phyloP scores from a whole-genome alignment of 2,888 invertebrate genomes.

The Koerneria pararmatus region DNA sequence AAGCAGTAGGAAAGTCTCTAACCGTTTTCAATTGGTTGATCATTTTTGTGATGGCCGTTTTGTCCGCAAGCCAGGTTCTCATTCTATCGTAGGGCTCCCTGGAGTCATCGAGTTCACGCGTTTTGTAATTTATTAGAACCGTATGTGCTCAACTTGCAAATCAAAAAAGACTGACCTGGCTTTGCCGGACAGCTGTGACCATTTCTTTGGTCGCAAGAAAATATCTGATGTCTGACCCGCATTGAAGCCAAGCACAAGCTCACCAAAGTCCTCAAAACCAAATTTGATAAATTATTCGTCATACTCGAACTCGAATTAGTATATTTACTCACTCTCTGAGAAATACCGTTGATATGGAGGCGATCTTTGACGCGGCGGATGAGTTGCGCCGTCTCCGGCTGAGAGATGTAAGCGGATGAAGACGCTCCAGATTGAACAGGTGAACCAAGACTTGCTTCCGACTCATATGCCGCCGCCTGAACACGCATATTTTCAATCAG shows the following conservation, averaged over 20 bases:
- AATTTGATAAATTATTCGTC: background rate
- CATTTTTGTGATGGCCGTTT: conserved; percentile 26
- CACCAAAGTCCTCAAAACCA: conserved; percentile 67
- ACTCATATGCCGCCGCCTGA: too few relatives aligned
- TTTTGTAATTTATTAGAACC: background rate
- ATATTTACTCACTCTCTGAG: conserved; percentile 73
- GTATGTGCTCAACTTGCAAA: conserved; percentile 19
- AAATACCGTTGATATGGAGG: conserved; percentile 67
- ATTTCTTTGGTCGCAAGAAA: conserved; percentile 93
- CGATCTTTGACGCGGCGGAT: conserved; percentile 67
- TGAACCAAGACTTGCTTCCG: too few relatives aligned
- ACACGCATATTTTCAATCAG: too few relatives aligned
- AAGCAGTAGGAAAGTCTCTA: background rate
- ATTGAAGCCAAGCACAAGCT: conserved; percentile 89
- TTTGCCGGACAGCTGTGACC: conserved; percentile 97
- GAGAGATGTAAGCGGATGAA: too few relatives aligned
- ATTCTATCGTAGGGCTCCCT: conserved; percentile 30
- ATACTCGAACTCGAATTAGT: background rate
- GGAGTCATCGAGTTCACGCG: too few relatives aligned
- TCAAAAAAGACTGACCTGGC: conserved; percentile 24
- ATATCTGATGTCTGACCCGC: conserved; percentile 87
- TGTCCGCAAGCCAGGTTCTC: conserved; percentile 30
- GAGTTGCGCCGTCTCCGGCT: conserved; percentile 93
- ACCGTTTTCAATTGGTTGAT: conserved; percentile 25
- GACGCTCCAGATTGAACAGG: too few relatives aligned